Base-by-base conservation (phyloP, 1,140 invertebrate species). In the Halictus rubicundus region DNA sequence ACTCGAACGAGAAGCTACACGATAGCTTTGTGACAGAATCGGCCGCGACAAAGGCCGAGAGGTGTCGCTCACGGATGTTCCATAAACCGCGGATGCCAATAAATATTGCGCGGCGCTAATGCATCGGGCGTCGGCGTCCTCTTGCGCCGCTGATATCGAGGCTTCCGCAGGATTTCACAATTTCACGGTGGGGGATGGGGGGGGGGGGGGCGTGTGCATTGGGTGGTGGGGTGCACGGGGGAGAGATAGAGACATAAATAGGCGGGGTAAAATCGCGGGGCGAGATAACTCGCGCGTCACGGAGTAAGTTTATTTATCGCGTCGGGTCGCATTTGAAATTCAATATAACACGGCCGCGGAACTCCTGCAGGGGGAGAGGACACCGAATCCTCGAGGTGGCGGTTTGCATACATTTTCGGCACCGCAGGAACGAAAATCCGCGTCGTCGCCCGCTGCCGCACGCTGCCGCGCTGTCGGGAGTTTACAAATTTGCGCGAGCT, bases 281-380 rank as follows among this genome's bases (percentile, higher is more conserved):
- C 27, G 32, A 23, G 59, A 60, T 75, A 83, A 80, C 74, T 80
- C 70, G 46, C 54, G 27, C 14, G 23, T 39, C 23, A 39, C 10
- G 21, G 21, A 9, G 59, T 27, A 68, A 83, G 68, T 80, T 86
- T 86, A 86, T 86, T 86, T 86, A 81, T 86, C 78, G 69, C 84
- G 65, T 77, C 72, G 63, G 46, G n/a, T 61, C 49, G 59, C 65
- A 72, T 86, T 86, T 86, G 85, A 83, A 86, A 86, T 83, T 86
- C 72, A 81, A 80, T 75, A 77, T 76, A 54, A 74, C 69, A 59
- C 5, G 27, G 6, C 21, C 21, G 21, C 25, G 64, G 65, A 73
- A 84, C 65, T 84, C 57, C 39, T 49, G 54, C 16, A 46, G 1
- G 49, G 39, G 42, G 12, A 6, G 8, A 21, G 54, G 54, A 1